phyloP scores from a whole-genome alignment of 2,888 invertebrate species.

The Thymelicus acteon region DNA sequence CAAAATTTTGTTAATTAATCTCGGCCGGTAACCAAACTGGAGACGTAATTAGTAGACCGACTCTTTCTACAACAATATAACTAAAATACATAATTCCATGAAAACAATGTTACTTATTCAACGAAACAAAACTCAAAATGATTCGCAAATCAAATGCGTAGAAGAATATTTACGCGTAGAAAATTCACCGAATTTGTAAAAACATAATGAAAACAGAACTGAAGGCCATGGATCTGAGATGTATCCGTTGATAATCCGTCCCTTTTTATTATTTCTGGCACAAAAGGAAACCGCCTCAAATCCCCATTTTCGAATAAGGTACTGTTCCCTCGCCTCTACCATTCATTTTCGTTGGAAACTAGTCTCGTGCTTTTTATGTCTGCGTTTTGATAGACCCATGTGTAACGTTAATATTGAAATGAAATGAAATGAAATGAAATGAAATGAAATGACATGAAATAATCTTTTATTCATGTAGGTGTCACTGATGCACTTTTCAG shows the following conservation, averaged over 20 bases:
- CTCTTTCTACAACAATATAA: too few species aligned
- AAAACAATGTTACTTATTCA: too few species aligned
- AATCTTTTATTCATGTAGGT: too few species aligned
- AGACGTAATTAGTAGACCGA: too few species aligned
- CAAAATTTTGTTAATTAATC: too few species aligned
- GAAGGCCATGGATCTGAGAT: constrained; percentile 44
- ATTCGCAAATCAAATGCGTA: not conserved
- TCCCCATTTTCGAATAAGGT: constrained; percentile 54
- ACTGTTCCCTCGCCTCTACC: constrained; percentile 41
- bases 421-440: too few species aligned
- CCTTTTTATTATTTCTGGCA: constrained; percentile 61
- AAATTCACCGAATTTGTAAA: constrained; percentile 2
- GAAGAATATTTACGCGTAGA: not conserved
- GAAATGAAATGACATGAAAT: too few species aligned
- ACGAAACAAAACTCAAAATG: too few species aligned
- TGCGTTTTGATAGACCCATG: not conserved
- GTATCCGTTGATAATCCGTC: constrained; percentile 50
- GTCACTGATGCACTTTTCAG: too few species aligned
- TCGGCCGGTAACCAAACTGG: too few species aligned
- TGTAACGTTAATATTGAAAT: too few species aligned
- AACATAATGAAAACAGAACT: constrained; percentile 41
- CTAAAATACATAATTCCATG: too few species aligned
- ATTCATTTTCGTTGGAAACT: not conserved
- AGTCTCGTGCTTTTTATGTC: not conserved
- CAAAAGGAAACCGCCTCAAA: constrained; percentile 56